A percentile compares a stretch with the other conserved stretches of the same genome.
These are phyloP conservation scores for Megaptera novaeangliae DNA, from an alignment of 2,113 vertebrate species.

Conservation along the genomic window DNA sequence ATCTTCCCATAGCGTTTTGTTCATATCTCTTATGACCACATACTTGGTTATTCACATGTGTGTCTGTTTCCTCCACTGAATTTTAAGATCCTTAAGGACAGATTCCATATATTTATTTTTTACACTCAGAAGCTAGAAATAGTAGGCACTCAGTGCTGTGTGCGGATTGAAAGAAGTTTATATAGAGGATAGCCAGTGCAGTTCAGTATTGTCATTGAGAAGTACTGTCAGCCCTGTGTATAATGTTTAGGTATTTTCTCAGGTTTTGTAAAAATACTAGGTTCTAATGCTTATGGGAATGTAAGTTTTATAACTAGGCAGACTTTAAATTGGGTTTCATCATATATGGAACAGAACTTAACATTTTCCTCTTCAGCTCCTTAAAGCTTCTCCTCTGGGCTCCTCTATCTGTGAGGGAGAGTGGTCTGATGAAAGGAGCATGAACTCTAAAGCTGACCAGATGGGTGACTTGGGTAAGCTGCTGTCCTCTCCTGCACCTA, in stretches of 20 bases:
- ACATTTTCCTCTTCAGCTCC: neutral
- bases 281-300: neutral
- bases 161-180: neutral
- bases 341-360: neutral
- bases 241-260: neutral
- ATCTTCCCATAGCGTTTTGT: neutral
- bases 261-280: neutral
- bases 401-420: neutral
- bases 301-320: neutral
- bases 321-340: neutral
- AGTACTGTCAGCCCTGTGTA: neutral
- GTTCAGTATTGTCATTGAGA: neutral
- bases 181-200: neutral
- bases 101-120: neutral
- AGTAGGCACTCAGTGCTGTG: neutral
- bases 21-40: neutral
- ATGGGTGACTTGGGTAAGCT: neutral
- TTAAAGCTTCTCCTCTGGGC: neutral
- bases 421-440: neutral
- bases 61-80: neutral
- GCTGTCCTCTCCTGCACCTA: neutral
- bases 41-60: neutral
- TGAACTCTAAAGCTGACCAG: neutral
- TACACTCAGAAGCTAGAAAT: neutral
- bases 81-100: neutral